phyloP scores from a whole-genome alignment of 2,113 vertebrate genomes.

The Pipra filicauda region DNA sequence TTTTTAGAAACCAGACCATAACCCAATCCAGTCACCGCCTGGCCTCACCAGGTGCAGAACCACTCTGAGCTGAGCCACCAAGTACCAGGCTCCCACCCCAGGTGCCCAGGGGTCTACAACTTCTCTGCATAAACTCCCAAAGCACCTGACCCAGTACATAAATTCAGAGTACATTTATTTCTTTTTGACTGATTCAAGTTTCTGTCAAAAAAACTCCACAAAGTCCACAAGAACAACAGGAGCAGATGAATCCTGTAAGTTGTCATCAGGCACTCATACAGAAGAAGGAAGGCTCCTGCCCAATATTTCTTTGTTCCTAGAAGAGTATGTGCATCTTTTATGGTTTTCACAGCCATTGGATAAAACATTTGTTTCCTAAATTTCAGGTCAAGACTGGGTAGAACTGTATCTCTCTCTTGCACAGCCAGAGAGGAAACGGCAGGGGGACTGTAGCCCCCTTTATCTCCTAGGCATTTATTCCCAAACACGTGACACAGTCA shows the following conservation, averaged over 20 bases:
- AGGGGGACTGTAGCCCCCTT: not conserved
- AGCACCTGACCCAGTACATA: not conserved
- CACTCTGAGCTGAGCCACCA: not conserved
- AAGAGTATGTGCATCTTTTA: not conserved
- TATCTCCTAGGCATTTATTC: not conserved
- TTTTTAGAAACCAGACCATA: not conserved
- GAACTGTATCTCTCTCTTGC: not conserved
- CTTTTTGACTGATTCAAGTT: not conserved
- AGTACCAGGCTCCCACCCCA: not conserved
- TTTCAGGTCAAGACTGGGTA: not conserved
- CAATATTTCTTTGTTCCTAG: not conserved
- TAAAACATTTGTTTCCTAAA: not conserved
- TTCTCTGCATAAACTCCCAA: not conserved
- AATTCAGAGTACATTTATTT: not conserved
- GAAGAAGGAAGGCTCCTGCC: not conserved
- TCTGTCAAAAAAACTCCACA: not conserved
- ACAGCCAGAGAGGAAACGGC: not conserved
- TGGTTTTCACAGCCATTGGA: not conserved
- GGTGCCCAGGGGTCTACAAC: not conserved
- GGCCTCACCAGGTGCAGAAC: not conserved
- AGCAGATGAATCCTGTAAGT: not conserved
- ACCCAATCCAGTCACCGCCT: rapidly evolving
- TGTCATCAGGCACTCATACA: not conserved
- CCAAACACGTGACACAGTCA: not conserved
- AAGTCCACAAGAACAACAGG: not conserved